These are phyloP conservation scores for Knipowitschia caucasica DNA, from an alignment of 2,797 vertebrate genomes.

Conservation along the genomic window DNA sequence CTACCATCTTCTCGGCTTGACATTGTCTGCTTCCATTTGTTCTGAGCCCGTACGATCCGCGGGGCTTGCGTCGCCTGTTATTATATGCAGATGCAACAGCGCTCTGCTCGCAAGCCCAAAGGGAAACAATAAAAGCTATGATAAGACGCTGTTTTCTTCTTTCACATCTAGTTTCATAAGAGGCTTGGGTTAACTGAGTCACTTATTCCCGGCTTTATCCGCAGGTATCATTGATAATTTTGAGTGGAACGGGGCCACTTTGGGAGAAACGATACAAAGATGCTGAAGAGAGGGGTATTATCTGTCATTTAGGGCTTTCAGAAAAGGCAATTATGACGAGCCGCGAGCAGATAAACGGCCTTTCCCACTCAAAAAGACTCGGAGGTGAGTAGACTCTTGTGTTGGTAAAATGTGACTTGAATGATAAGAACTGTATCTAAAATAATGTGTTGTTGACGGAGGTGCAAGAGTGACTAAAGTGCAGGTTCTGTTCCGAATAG, in stretches of 20 bases:
- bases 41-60: constrained; percentile 34
- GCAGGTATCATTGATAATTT: constrained; percentile 52
- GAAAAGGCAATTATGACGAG: constrained; percentile 53
- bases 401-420: constrained; percentile 29
- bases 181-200: constrained; percentile 43
- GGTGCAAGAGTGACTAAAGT: neutral
- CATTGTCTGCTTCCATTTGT: constrained; percentile 32
- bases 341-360: constrained; percentile 46
- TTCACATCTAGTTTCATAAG: constrained; percentile 65
- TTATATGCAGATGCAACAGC: constrained; percentile 57
- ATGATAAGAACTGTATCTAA: constrained; percentile 30
- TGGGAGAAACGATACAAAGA: constrained; percentile 28
- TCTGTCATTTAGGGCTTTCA: constrained; percentile 52
- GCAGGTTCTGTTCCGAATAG: no score
- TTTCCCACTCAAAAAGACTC: constrained; percentile 35
- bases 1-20: constrained; percentile 23
- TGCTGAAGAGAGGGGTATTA: constrained; percentile 51
- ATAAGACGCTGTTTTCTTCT: constrained; percentile 57
- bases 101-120: constrained; percentile 23
- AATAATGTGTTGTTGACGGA: constrained; percentile 16
- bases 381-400: constrained; percentile 24
- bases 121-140: constrained; percentile 56
- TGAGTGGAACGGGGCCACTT: constrained; percentile 52
- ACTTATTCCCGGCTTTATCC: constrained; percentile 42
- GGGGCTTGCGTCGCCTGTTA: constrained; percentile 27